Percentiles rank a stretch among this genome's conserved stretches.
Evolutionary conservation across 2,113 vertebrate genomes (phyloP).

Genomic region (Oryzias celebensis): DNA sequence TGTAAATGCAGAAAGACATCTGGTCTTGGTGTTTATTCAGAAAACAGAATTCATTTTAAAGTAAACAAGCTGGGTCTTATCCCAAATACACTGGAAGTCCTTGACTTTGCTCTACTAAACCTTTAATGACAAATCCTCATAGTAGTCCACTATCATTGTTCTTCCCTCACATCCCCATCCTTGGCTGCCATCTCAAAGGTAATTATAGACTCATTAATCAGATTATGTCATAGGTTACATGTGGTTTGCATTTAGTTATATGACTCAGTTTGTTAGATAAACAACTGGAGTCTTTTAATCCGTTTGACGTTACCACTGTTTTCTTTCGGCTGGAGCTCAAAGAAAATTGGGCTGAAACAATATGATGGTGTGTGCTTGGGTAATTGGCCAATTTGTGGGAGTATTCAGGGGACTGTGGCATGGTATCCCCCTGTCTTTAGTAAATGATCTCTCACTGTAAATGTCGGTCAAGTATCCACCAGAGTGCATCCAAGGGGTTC

Average conservation of each 20-base stretch:
- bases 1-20: slow-evolving; percentile 16
- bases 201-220: slow-evolving; percentile 81
- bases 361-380: slow-evolving; percentile 35
- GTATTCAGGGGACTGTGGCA: slow-evolving; percentile 59
- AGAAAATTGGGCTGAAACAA: slow-evolving; percentile 61
- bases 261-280: slow-evolving; percentile 77
- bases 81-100: slow-evolving; percentile 30
- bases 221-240: slow-evolving; percentile 81
- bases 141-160: slow-evolving; percentile 22
- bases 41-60: slow-evolving; percentile 25
- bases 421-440: slow-evolving; percentile 47
- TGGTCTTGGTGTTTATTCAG: slow-evolving; percentile 33
- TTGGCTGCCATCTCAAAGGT: slow-evolving; percentile 54
- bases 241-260: slow-evolving; percentile 73
- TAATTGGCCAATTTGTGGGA: slow-evolving; percentile 75
- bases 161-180: slow-evolving; percentile 21
- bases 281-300: slow-evolving; percentile 71
- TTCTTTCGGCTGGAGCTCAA: slow-evolving; percentile 54
- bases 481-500: slow-evolving; percentile 46
- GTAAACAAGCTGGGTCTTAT: slow-evolving; percentile 34
- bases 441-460: slow-evolving; percentile 59
- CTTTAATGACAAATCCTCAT: slow-evolving; percentile 38
- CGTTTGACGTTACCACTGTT: slow-evolving; percentile 64
- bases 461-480: slow-evolving; percentile 63
- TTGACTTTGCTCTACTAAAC: slow-evolving; percentile 33